Conservation (phyloP, 2,113 vertebrate genomes). For the Arvicanthis niloticus region DNA sequence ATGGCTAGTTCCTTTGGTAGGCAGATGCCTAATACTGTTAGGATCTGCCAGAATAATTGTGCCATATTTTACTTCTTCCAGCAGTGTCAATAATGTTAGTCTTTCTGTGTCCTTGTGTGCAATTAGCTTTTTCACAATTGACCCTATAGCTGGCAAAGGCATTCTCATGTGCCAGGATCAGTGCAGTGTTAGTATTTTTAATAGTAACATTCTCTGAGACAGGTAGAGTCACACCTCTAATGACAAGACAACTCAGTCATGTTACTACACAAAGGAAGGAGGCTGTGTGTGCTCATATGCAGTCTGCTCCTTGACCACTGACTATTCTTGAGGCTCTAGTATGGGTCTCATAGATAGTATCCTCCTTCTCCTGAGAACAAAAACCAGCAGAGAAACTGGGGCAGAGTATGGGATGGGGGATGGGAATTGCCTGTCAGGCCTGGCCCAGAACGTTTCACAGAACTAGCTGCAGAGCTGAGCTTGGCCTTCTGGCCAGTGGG, state of each 20-base stretch:
- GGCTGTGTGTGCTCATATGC: background rate
- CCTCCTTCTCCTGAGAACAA: background rate
- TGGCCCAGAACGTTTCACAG: background rate
- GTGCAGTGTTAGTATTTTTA: constrained; percentile 33
- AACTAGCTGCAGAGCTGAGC: background rate
- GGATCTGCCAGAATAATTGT: background rate
- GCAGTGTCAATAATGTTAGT: background rate
- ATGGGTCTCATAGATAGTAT: background rate
- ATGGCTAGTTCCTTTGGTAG: background rate
- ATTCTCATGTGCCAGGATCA: background rate
- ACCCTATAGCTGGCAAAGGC: background rate
- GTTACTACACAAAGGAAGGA: background rate
- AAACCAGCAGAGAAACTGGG: background rate
- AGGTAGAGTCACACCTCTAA: background rate
- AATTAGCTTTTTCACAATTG: constrained; percentile 14
- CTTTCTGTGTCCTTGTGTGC: background rate
- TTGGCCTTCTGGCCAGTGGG: background rate
- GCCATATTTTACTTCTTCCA: background rate
- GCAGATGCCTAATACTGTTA: background rate
- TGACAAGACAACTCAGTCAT: background rate
- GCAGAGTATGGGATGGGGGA: background rate
- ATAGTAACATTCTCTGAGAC: background rate
- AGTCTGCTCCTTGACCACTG: background rate
- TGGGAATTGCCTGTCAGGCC: background rate
- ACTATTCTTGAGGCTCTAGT: background rate